Base-by-base conservation (phyloP, 2,888 invertebrate genomes). In the Caenorhabditis sp. region DNA sequence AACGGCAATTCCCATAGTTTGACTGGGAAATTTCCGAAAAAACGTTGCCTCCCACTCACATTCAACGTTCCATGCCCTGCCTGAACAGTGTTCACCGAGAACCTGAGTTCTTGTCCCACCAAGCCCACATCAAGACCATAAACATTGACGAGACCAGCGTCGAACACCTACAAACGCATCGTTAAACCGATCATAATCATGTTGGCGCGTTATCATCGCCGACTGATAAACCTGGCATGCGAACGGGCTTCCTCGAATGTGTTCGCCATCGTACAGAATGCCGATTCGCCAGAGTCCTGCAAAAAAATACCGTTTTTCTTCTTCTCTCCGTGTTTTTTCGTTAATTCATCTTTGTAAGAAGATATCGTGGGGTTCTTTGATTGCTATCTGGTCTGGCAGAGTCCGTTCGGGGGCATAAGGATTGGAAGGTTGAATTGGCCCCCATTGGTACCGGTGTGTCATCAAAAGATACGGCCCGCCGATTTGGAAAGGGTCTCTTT, bases 191-290 rank as follows among this genome's bases (percentile, higher is more conserved):
- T 63, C 53, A 53, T 63, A 43, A 63, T 63, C 52, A 27, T 39
- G 26, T 52, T 41, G 15, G 20, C 41, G 22, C n/a, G 17, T 41
- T 32, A 48, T 48, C 43, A 32, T 39, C 30, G 3, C 11, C 46
- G 13, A 13, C 32, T 37, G 55, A 65, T 55, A 55, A 46, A 81
- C 81, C 86, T 95, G 94, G 89, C 98, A 96, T 0, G 94, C 94
- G 90, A 96, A 98, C 1, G 99, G 99, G 17, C 96, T 96, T 66
- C 97, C 97, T 92, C 94, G 91, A 85, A 99, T 96, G 89, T 97
- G 95, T 86, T 95, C 94, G 32, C 95, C 95, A 89, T 96, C 95
- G 90, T 97, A 97, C 32, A 94, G 93, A 80, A 98, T 96, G 80
- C 95, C 95, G 66, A 99, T 96, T 85, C 94, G 93, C 97, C 97